A percentile compares a stretch with the other conserved stretches of the same genome.
phyloP scores from a whole-genome alignment of 2,888 invertebrate genomes.

The Parnassius smintheus region DNA sequence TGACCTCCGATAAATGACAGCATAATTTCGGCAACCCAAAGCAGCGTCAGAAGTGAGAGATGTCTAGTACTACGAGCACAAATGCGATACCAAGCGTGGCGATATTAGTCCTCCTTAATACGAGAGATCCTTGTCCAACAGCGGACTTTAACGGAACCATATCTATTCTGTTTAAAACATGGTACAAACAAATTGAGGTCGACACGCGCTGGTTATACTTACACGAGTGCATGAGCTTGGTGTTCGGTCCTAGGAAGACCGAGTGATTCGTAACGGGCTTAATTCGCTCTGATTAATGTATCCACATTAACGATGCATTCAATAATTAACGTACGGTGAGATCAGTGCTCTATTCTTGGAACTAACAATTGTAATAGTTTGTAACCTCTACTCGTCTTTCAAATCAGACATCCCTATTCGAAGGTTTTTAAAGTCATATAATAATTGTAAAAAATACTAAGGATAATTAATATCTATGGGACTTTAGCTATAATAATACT shows the following conservation, averaged over 20 bases:
- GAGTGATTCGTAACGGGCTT: constrained; percentile 19
- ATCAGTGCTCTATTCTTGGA: constrained; percentile 25
- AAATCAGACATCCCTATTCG: background rate
- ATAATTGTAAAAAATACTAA: too few relatives aligned
- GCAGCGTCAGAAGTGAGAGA: too few relatives aligned
- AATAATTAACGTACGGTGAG: constrained; percentile 25
- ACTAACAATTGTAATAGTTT: constrained; percentile 13
- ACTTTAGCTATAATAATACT: too few relatives aligned
- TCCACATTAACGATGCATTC: constrained; percentile 23
- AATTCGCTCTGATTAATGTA: constrained; percentile 27
- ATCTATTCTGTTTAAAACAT: background rate
- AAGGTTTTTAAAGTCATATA: background rate
- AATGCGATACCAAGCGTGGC: background rate
- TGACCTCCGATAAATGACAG: too few relatives aligned
- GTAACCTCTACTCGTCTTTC: constrained; percentile 12
- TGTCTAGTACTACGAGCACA: too few relatives aligned
- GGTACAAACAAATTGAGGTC: constrained; percentile 4
- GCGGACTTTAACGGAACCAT: background rate
- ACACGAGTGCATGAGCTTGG: background rate
- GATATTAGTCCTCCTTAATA: too few relatives aligned
- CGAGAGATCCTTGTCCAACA: too few relatives aligned
- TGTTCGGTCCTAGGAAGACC: constrained; percentile 11
- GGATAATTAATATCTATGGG: too few relatives aligned
- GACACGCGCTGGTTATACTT: background rate
- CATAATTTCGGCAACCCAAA: too few relatives aligned